phyloP scores from a whole-genome alignment of 53 echinoderm and acorn worm genomes.

The Holothuria leucospilota region DNA sequence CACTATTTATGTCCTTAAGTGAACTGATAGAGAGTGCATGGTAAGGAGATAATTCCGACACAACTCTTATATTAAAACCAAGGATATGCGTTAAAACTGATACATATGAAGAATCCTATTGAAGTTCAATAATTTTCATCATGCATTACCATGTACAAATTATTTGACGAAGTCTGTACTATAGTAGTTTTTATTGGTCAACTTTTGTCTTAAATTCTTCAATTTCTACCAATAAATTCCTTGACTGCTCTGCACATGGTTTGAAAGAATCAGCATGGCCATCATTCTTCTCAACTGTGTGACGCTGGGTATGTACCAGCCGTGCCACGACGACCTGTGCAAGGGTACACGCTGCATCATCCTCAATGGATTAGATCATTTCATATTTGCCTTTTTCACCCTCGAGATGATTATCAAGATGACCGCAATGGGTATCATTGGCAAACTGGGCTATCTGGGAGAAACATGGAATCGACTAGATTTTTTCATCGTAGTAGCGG shows the following conservation, averaged over 20 bases:
- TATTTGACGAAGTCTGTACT: too few relatives aligned
- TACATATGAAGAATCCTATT: too few relatives aligned
- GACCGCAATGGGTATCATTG: conserved; percentile 85
- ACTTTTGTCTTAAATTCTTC: too few relatives aligned
- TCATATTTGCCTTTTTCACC: conserved; percentile 99
- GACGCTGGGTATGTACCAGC: conserved; percentile 97
- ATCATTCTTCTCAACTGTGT: conserved; percentile 98
- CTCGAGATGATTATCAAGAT: conserved; percentile 94
- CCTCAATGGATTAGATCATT: conserved; percentile 93
- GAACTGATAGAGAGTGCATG: too few relatives aligned
- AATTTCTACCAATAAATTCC: conserved; percentile 57
- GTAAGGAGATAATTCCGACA: too few relatives aligned
- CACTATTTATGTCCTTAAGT: too few relatives aligned
- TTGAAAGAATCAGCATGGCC: conserved; percentile 97
- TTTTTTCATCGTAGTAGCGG: conserved; percentile 95
- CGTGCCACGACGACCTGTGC: conserved; percentile 87
- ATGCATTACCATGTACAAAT: too few relatives aligned
- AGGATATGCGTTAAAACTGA: too few relatives aligned
- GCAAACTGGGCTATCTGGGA: conserved; percentile 86
- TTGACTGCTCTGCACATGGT: conserved; percentile 96
- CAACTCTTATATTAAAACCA: too few relatives aligned
- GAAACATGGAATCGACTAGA: conserved; percentile 98
- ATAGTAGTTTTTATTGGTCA: too few relatives aligned
- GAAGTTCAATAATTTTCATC: too few relatives aligned
- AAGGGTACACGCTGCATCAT: conserved; percentile 81